Conservation (phyloP, 2,113 vertebrate species). For the Sinocyclocheilus maitianheensis region DNA sequence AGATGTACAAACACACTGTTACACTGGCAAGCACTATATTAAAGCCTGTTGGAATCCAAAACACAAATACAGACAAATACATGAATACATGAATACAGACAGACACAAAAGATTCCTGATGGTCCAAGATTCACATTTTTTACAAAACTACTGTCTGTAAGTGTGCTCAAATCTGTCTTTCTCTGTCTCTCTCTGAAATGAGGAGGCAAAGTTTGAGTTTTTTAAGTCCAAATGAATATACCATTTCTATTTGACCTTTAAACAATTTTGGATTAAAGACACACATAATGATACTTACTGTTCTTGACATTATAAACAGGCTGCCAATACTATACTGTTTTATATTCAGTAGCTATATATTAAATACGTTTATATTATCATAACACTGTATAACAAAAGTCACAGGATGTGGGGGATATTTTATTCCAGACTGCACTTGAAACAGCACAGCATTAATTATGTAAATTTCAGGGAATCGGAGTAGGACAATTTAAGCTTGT, state of each 20-base stretch:
- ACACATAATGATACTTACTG: not conserved
- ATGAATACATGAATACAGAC: conserved; percentile 9
- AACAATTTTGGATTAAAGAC: not conserved
- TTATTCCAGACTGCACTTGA: too few species aligned
- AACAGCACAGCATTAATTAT: too few species aligned
- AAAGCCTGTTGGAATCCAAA: not conserved
- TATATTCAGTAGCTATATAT: too few species aligned
- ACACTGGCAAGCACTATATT: not conserved
- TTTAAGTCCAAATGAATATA: not conserved
- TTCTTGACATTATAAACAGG: not conserved
- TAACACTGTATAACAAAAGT: too few species aligned
- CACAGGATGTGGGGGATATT: too few species aligned
- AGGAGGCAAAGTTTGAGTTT: not conserved
- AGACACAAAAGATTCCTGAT: not conserved
- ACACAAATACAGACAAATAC: conserved; percentile 15
- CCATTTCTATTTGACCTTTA: not conserved
- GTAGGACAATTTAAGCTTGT: too few species aligned
- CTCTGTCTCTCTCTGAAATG: not conserved
- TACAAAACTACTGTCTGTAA: not conserved
- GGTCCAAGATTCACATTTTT: not conserved
- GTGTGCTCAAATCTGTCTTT: not conserved
- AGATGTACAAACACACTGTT: not conserved
- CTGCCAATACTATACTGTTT: not conserved
- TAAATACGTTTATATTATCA: too few species aligned
- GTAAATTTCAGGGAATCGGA: too few species aligned